A percentile compares a stretch with the other conserved stretches of the same genome.
Evolutionary conservation across 1,140 invertebrate genomes (phyloP).

Genomic region (Rhopalosiphum maidis): DNA sequence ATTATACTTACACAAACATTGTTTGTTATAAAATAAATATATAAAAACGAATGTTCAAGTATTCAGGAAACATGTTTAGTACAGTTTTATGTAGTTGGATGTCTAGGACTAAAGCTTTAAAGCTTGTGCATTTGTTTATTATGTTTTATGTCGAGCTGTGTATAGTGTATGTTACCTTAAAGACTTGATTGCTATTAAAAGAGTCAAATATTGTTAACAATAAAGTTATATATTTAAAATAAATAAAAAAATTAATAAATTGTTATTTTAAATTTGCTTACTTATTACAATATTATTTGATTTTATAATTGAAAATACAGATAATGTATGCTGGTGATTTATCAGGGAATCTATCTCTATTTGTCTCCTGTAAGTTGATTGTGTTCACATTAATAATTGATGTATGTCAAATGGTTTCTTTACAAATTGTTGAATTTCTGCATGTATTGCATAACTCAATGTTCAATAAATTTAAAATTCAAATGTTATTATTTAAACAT

Average conservation of each 20-base stretch:
- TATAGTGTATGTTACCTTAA: slow-evolving; percentile 55
- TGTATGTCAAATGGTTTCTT: not conserved
- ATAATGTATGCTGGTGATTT: not conserved
- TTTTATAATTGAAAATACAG: not conserved
- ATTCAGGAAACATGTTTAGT: slow-evolving; percentile 15
- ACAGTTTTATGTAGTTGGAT: slow-evolving; percentile 13
- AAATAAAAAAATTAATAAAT: slow-evolving; percentile 7
- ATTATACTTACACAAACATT: slow-evolving; percentile 31
- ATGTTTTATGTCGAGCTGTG: slow-evolving; percentile 37
- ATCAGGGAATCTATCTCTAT: not conserved
- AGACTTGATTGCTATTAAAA: slow-evolving; percentile 48
- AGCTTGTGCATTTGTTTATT: slow-evolving; percentile 22
- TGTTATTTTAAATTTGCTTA: slow-evolving; percentile 6
- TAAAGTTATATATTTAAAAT: slow-evolving; percentile 52
- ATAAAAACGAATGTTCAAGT: slow-evolving; percentile 16
- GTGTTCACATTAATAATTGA: not conserved
- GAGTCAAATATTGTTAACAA: slow-evolving; percentile 54
- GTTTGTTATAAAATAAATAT: slow-evolving; percentile 7
- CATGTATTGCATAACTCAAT: not conserved
- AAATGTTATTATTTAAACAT: not conserved
- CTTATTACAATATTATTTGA: not conserved
- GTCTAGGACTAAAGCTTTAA: not conserved
- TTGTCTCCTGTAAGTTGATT: not conserved
- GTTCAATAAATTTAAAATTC: not conserved
- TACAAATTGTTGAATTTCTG: not conserved